Evolutionary conservation across 2,888 invertebrate species (phyloP).

Genomic region (Coleophora deauratella): DNA sequence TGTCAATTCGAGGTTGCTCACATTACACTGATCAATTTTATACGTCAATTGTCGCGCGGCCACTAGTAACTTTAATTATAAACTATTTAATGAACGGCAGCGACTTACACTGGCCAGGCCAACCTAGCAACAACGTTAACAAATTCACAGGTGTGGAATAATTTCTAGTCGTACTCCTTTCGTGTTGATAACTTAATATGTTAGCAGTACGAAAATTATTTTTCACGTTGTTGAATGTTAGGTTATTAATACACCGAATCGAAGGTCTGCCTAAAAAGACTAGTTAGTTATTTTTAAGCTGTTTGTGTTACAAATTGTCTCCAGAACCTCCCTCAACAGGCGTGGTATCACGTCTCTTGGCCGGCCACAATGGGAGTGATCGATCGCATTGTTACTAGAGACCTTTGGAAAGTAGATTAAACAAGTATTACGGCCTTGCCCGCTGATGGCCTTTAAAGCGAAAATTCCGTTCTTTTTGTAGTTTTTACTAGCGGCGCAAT

Average conservation of each 20-base stretch:
- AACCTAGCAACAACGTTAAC: no score
- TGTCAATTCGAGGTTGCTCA: conserved; percentile 48
- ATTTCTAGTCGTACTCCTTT: conserved; percentile 68
- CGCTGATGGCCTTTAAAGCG: conserved; percentile 27
- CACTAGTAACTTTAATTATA: conserved; percentile 1
- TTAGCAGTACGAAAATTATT: conserved; percentile 69
- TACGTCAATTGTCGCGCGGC: conserved; percentile 37
- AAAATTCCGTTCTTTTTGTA: conserved; percentile 22
- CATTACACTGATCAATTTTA: conserved; percentile 42
- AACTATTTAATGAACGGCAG: no score
- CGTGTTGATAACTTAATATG: conserved; percentile 65
- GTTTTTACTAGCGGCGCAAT: conserved; percentile 17
- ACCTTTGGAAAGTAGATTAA: conserved; percentile 24
- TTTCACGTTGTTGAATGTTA: conserved; percentile 35
- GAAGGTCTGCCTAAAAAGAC: conserved; percentile 63
- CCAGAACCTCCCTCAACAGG: conserved; percentile 23
- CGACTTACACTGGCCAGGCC: neutral
- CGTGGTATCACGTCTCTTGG: conserved; percentile 55
- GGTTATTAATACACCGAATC: conserved; percentile 40
- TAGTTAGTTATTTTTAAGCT: conserved; percentile 67
- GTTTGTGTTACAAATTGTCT: conserved; percentile 47
- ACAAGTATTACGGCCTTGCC: conserved; percentile 35
- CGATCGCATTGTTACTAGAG: conserved; percentile 19
- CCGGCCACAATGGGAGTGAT: conserved; percentile 12
- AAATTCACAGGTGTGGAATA: conserved; percentile 23